Evolutionary conservation across 2,113 vertebrate species (phyloP), one percentile per base, ranked within the genome.

Genomic region (Cyrtonyx montezumae): DNA sequence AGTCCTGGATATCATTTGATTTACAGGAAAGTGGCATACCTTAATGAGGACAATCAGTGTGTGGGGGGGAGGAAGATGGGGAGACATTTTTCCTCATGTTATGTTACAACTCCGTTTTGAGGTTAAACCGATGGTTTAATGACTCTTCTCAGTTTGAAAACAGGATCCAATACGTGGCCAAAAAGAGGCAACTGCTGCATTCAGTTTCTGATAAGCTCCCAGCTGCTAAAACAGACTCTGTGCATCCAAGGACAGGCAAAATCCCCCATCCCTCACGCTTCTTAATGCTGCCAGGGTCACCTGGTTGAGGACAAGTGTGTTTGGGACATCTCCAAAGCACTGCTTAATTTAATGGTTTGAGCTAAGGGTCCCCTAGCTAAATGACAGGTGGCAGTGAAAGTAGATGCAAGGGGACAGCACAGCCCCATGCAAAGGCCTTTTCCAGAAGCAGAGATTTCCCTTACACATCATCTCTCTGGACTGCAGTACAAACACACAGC

Each of bases 261-360:
- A 25, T 12, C 32, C 11, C n/a, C 74, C 12, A 1, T 23, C 48
- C 53, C 6, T 69, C 66, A 11, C 1, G 12, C 28, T 46, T 53
- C 0, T 0, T 0, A 0, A 69, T 65, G 49, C 37, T 6, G 6
- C 23, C 61, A 36, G 56, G 22, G 46, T 67, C 69, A 51, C 5
- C 48, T 43, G 11, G 26, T 11, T 10, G 22, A 36, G 25, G 22
- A 87, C 0, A 0, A 66, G 15, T 6, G 21, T 0, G 1, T 36
- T 71, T 61, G n/a, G 53, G 26, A 13, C 4, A 1, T 13, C 22
- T 51, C 48, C 48, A 82, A 68, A 76, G 56, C 1, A 0, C 13
- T 48, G 25, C 22, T 62, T 11, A 55, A 40, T 61, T 11, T 28
- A 68, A 45, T 25, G 40, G 40, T 40, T 63, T 17, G 40, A 40